Evolutionary conservation across 2,797 vertebrate genomes (phyloP), one percentile per base, ranked within the genome.

Genomic region (Mus caroli): DNA sequence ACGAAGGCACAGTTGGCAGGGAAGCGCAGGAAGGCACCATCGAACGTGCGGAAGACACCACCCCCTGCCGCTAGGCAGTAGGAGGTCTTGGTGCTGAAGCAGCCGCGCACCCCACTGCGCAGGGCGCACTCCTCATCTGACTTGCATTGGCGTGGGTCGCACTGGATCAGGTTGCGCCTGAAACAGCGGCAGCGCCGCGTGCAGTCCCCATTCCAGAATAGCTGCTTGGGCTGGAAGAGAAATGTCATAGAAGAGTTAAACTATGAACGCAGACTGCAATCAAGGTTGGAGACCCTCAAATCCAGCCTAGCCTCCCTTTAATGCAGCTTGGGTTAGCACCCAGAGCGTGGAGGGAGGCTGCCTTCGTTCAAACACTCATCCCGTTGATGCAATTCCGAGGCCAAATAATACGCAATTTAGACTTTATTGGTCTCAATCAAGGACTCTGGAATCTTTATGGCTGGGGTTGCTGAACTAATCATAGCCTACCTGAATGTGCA

Each of bases 1-100:
- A 99, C 99, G 2, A 99, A 99, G 94, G 99, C 99, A 14, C 99
- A 99, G 95, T 99, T 99, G 97, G 99, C 99, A 0, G 99, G 99
- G 96, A 99, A 99, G 67, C 99, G 99, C 26, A 99, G 99, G 22
- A 99, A 99, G 20, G 99, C 99, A 0, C 99, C 99, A 0, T 99
- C 99, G 1, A 99, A 99, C 24, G 99, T 99, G 91, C 99, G 99
- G 98, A 99, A 99, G 78, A 99, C 99, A 0, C 99, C 99, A 0
- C 99, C 99, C 0, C 99, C 99, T 0, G 99, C 99, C 0, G 99
- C 99, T 87, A 99, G 98, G 95, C 99, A 99, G 98, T 99, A 99
- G 96, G 99, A 99, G 67, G 98, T 99, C 94, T 99, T 99, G 0
- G 99, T 99, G 13, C 99, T 99, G 77, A 99, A 99, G 98, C 99